A percentile compares a stretch with the other conserved stretches of the same genome.
Conservation (phyloP, 2,797 vertebrate genomes). For the Graptemys geographica region DNA sequence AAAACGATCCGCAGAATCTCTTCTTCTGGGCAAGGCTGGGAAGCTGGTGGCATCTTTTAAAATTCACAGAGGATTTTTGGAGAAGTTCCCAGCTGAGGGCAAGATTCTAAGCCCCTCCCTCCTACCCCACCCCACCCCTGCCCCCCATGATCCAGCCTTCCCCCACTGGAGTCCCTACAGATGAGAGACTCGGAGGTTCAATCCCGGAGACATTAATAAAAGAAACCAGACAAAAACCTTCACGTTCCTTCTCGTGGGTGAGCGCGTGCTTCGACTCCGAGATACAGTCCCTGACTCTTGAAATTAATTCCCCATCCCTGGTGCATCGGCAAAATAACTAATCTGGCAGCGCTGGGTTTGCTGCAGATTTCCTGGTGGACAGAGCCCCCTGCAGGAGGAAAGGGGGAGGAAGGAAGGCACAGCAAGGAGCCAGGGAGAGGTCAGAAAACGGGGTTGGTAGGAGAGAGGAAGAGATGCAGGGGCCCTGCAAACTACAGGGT, state of each 20-base stretch:
- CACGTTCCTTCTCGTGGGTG: slow-evolving; percentile 33
- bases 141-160: neutral
- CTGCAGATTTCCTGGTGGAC: slow-evolving; percentile 63
- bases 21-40: neutral
- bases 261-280: slow-evolving; percentile 41
- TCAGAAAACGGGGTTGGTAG: neutral
- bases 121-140: neutral
- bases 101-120: neutral
- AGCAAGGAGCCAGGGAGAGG: neutral
- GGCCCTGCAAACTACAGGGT: too few species aligned
- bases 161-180: neutral
- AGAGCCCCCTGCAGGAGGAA: slow-evolving; percentile 78
- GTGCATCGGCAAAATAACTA: slow-evolving; percentile 46
- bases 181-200: neutral
- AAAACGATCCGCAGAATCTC: neutral
- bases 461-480: neutral
- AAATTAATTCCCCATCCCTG: slow-evolving; percentile 74
- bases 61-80: neutral
- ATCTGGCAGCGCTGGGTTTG: neutral
- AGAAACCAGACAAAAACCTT: slow-evolving; percentile 50
- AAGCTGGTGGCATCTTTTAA: neutral
- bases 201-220: neutral
- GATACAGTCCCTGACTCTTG: slow-evolving; percentile 58
- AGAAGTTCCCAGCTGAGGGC: neutral
- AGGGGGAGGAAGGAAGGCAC: neutral